Conservation (phyloP, 2,113 vertebrate species). For the Nerophis lumbriciformis region DNA sequence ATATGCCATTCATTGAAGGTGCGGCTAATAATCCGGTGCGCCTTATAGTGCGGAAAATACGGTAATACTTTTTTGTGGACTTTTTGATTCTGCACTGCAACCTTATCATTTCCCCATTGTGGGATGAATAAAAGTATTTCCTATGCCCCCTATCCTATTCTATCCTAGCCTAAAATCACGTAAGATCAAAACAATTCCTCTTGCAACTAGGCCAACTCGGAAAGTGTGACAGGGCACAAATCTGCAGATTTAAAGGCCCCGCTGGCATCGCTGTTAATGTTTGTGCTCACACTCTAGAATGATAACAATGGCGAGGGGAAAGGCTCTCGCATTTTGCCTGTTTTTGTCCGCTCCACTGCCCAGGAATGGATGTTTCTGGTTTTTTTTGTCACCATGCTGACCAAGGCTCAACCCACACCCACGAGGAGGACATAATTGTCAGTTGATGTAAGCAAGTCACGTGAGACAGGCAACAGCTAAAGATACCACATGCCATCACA, state of each 20-base stretch:
- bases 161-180: too few species aligned
- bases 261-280: slow-evolving; percentile 30
- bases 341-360: slow-evolving; percentile 50
- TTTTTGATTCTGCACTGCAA: too few species aligned
- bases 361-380: slow-evolving; percentile 63
- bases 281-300: slow-evolving; percentile 41
- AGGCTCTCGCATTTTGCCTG: slow-evolving; percentile 54
- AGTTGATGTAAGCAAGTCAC: slow-evolving; percentile 68
- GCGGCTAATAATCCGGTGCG: too few species aligned
- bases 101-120: too few species aligned
- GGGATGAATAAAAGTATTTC: too few species aligned
- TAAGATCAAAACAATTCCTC: too few species aligned
- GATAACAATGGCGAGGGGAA: slow-evolving; percentile 51
- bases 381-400: slow-evolving; percentile 52
- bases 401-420: slow-evolving; percentile 68
- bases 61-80: too few species aligned
- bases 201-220: neutral
- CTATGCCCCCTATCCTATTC: too few species aligned
- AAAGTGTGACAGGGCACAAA: neutral
- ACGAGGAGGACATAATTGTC: slow-evolving; percentile 71
- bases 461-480: slow-evolving; percentile 68
- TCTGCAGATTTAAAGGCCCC: slow-evolving; percentile 26
- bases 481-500: slow-evolving; percentile 69
- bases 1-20: too few species aligned
- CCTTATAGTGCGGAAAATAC: too few species aligned